Conservation (phyloP, 1,140 invertebrate genomes). For the Condylostylus longicornis region DNA sequence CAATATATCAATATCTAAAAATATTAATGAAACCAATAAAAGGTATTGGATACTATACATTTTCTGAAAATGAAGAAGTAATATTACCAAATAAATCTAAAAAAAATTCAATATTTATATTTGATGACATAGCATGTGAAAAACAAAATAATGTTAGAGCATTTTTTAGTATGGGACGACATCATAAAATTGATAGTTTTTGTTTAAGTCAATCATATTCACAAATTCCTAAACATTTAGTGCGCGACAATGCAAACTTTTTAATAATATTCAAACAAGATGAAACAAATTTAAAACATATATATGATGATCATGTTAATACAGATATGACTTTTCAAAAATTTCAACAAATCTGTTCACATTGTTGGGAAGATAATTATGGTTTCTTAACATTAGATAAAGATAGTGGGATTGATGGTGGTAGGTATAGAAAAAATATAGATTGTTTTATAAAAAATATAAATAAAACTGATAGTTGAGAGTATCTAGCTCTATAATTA, state of each 20-base stretch:
- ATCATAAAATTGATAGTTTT: slow-evolving; percentile 27
- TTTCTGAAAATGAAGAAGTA: slow-evolving; percentile 10
- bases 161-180: slow-evolving; percentile 29
- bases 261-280: slow-evolving; percentile 31
- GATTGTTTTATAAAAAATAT: slow-evolving; percentile 12
- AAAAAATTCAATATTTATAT: slow-evolving; percentile 24
- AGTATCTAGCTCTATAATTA: neutral
- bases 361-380: slow-evolving; percentile 16
- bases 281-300: slow-evolving; percentile 28
- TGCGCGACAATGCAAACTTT: slow-evolving; percentile 30
- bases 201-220: slow-evolving; percentile 30
- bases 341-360: slow-evolving; percentile 15
- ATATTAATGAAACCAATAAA: slow-evolving; percentile 12
- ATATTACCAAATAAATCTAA: slow-evolving; percentile 9
- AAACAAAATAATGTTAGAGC: slow-evolving; percentile 22
- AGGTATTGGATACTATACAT: slow-evolving; percentile 16
- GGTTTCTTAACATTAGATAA: slow-evolving; percentile 21
- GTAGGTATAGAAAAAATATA: slow-evolving; percentile 16
- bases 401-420: slow-evolving; percentile 14
- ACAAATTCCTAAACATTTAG: slow-evolving; percentile 29
- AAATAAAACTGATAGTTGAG: neutral
- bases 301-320: slow-evolving; percentile 29
- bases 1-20: slow-evolving; percentile 18
- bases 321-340: slow-evolving; percentile 18
- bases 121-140: slow-evolving; percentile 30